phyloP scores from a whole-genome alignment of 2,888 invertebrate genomes.

The Dryobotodes eremita region DNA sequence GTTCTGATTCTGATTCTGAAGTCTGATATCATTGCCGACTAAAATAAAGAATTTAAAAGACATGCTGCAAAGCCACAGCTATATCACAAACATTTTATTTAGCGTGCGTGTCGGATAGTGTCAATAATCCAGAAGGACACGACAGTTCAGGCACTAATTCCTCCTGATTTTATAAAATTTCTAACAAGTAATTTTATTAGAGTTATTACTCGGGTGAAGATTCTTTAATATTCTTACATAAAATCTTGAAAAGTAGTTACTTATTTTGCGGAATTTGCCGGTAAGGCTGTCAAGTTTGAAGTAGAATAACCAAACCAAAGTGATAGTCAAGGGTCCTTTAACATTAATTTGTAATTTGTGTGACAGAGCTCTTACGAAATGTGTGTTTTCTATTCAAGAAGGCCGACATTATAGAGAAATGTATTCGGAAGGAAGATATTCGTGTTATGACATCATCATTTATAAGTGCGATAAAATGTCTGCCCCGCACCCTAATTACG shows the following conservation, averaged over 20 bases:
- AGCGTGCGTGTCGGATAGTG: not conserved
- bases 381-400: not conserved
- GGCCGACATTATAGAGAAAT: slow-evolving; percentile 4
- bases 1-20: too few relatives aligned
- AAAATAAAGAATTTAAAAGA: not conserved
- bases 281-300: not conserved
- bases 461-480: too few relatives aligned
- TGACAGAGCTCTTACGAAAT: slow-evolving; percentile 11
- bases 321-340: too few relatives aligned
- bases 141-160: not conserved
- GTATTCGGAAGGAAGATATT: not conserved
- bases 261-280: not conserved
- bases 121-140: not conserved
- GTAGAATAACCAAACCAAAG: not conserved
- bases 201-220: too few relatives aligned
- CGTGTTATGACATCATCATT: not conserved
- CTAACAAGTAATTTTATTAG: not conserved
- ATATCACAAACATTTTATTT: not conserved
- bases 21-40: not conserved
- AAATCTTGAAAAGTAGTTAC: not conserved
- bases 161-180: not conserved
- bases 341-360: slow-evolving; percentile 1
- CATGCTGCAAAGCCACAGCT: not conserved
- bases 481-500: too few relatives aligned
- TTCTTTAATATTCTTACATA: not conserved